Base-by-base conservation (phyloP, 2,888 invertebrate genomes). In the Selenia dentaria region DNA sequence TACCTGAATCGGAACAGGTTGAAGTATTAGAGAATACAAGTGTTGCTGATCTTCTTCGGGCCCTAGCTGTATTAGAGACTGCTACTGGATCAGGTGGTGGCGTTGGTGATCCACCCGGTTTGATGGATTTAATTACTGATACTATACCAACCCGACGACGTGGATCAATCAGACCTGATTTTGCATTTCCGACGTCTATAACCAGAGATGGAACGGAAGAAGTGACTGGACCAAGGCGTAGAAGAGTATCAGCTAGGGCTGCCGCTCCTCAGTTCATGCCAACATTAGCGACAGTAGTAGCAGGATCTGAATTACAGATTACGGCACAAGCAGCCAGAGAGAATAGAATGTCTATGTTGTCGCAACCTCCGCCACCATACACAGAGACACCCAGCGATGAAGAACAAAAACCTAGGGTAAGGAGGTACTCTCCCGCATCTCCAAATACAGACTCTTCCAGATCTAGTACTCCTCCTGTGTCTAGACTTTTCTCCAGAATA, bases 21-120 rank as follows among this genome's bases (percentile, higher is more conserved):
- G 92, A 92, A 64, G 92, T 96, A 6, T 83, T 96, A 41, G 96
- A 96, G 76, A 94, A 96, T 63, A 96, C 96, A 0, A 95, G 96
- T 12, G 92, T 97, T 8, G 96, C 96, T 0, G 96, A 97, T 79
- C 92, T 97, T 39, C 91, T 97, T 14, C 91, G 96, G 42, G 96
- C 96, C 0, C 80, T 97, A 33, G 94, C 95, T 32, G 92, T 94
- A n/a, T 87, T 96, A 57, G 88, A 90, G 57, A 87, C 89, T 3
- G 84, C 80, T 9, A 70, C 72, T 6, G 54, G 57, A 20, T 56
- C 57, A 24, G 39, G 44, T 27, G 33, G 41, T 0, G 14, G 36
- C 2, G 11, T 14, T 1, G 54, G 55, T 12, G 73, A 74, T 9
- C 55, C 77, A 5, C 60, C 76, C 1, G 74, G 82, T 0, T 56